A percentile compares a stretch with the other conserved stretches of the same genome.
phyloP scores from a whole-genome alignment of 2,113 vertebrate genomes.

The Cyanocitta stelleri region DNA sequence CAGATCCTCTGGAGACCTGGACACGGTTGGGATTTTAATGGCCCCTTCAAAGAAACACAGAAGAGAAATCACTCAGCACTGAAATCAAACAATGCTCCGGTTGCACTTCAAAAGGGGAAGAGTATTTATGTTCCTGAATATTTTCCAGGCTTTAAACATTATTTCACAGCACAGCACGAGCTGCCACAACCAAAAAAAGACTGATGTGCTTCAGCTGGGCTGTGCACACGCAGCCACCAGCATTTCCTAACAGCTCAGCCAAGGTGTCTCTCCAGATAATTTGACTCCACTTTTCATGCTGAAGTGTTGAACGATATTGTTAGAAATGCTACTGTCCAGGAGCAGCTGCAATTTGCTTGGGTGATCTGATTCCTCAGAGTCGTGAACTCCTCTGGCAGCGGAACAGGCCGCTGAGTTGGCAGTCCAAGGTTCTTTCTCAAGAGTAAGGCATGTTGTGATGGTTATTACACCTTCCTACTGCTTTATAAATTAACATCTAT shows the following conservation, averaged over 20 bases:
- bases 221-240: accelerated
- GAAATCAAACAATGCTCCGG: not conserved
- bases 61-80: not conserved
- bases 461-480: not conserved
- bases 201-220: not conserved
- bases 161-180: not conserved
- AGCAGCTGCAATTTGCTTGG: not conserved
- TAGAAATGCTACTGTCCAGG: not conserved
- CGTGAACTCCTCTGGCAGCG: not conserved
- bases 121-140: not conserved
- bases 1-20: conserved; percentile 62
- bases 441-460: not conserved
- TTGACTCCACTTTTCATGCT: not conserved
- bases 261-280: not conserved
- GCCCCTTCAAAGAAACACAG: conserved; percentile 71
- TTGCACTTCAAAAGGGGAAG: not conserved
- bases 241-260: not conserved
- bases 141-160: not conserved
- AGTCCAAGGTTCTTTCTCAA: not conserved
- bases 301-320: not conserved
- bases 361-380: not conserved
- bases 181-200: not conserved
- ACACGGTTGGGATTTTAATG: conserved; percentile 87
- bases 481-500: not conserved
- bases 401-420: not conserved